These are phyloP conservation scores for Cryptus armator DNA, from an alignment of 2,888 invertebrate species.

Conservation along the genomic window DNA sequence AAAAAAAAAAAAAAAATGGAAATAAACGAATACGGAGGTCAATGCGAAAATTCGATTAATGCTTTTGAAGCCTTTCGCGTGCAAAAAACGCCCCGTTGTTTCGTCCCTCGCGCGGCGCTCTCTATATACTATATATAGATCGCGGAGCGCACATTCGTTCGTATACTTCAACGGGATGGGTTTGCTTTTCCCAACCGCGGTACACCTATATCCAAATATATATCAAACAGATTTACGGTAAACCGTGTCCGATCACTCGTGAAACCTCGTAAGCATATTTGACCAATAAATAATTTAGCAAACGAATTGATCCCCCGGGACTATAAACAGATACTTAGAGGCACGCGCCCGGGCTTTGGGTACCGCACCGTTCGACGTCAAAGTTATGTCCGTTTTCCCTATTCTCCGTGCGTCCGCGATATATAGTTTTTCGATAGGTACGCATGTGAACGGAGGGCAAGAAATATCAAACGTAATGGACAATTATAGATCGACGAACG, in stretches of 20 bases:
- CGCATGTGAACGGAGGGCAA: neutral
- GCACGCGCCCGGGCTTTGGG: conserved; percentile 78
- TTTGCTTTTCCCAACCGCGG: conserved; percentile 83
- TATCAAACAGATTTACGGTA: conserved; percentile 80
- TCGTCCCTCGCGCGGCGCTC: neutral
- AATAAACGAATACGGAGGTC: conserved; percentile 22
- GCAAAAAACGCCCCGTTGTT: neutral
- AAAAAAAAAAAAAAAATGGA: conserved; percentile 20
- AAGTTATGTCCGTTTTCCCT: conserved; percentile 41
- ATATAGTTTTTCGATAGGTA: neutral
- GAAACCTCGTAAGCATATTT: conserved; percentile 82
- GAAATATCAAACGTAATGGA: conserved; percentile 63
- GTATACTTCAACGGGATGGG: conserved; percentile 49
- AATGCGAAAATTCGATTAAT: conserved; percentile 56
- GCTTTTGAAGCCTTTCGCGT: conserved; percentile 47
- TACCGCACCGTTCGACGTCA: neutral
- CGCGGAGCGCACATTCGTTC: conserved; percentile 11
- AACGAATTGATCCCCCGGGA: conserved; percentile 85
- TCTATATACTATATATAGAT: neutral
- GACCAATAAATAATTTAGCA: conserved; percentile 85
- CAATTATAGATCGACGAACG: conserved; percentile 72
- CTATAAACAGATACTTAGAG: conserved; percentile 85
- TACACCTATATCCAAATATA: conserved; percentile 72
- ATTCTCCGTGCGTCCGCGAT: neutral
- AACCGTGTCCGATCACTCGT: conserved; percentile 77